Percentiles rank a stretch among this genome's conserved stretches.
phyloP scores from a whole-genome alignment of 2,797 vertebrate species.

The Aldrovandia affinis region DNA sequence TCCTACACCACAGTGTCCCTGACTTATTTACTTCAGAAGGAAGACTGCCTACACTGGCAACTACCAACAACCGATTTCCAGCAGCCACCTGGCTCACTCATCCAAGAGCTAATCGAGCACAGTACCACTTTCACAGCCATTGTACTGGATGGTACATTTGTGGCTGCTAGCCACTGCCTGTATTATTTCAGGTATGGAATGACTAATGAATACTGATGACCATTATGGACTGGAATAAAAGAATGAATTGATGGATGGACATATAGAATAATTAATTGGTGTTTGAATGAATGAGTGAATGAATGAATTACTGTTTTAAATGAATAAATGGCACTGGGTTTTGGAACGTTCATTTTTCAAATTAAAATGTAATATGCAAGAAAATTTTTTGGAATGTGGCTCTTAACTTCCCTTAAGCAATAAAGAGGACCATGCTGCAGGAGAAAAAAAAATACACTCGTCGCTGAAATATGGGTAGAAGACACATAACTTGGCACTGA shows the following conservation, averaged over 20 bases:
- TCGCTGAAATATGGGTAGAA: background rate
- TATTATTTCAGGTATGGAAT: background rate
- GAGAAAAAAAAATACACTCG: background rate
- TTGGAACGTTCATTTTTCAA: background rate
- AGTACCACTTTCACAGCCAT: background rate
- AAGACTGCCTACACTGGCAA: background rate
- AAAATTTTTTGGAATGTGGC: background rate
- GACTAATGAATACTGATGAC: background rate
- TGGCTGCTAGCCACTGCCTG: background rate
- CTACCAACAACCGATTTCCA: background rate
- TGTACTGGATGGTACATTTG: background rate
- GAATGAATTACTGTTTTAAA: slow-evolving; percentile 24
- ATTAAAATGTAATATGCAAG: background rate
- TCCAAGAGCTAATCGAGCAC: background rate
- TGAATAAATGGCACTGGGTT: background rate
- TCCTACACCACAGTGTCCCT: background rate
- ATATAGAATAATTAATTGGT: background rate
- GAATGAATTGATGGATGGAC: background rate
- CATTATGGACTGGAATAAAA: background rate
- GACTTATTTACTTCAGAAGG: background rate
- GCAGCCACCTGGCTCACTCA: background rate
- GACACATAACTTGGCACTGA: background rate
- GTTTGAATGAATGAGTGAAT: background rate
- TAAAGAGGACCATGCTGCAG: background rate
- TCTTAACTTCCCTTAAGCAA: background rate